Conservation (phyloP, 2,113 vertebrate genomes). For the Oncorhynchus keta region DNA sequence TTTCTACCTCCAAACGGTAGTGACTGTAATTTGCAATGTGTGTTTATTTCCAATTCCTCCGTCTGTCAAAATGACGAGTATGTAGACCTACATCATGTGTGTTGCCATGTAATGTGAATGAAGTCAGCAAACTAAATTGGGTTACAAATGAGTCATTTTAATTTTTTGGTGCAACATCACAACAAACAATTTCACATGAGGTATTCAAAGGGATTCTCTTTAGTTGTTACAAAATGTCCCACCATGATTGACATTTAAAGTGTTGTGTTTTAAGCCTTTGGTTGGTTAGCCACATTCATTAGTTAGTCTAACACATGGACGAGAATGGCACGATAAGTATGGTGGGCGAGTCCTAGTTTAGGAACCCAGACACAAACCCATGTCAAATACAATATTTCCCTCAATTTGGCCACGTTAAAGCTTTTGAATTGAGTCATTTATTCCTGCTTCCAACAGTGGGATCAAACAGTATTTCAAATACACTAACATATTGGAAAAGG, state of each 20-base stretch:
- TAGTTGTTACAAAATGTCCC: constrained; percentile 80
- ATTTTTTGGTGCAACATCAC: constrained; percentile 82
- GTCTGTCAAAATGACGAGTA: neutral
- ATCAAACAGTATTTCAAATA: constrained; percentile 69
- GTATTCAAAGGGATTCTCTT: constrained; percentile 82
- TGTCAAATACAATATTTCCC: constrained; percentile 59
- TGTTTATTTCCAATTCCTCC: neutral
- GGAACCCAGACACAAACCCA: constrained; percentile 54
- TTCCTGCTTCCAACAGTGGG: constrained; percentile 76
- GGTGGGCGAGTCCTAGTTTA: constrained; percentile 62
- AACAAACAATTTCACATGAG: constrained; percentile 84
- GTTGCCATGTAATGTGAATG: constrained; percentile 5
- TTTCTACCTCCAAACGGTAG: neutral
- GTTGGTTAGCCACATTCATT: constrained; percentile 82
- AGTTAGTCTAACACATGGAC: constrained; percentile 74
- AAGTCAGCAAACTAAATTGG: constrained; percentile 42
- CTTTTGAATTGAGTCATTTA: constrained; percentile 68
- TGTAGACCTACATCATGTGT: neutral
- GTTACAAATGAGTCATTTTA: constrained; percentile 80
- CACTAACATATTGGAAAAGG: constrained; percentile 66
- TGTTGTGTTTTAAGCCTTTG: constrained; percentile 77
- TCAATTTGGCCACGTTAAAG: constrained; percentile 61
- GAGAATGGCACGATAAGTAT: constrained; percentile 72
- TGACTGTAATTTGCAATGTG: neutral
- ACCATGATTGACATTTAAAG: constrained; percentile 79